These are phyloP conservation scores for Achatina immaculata DNA, from an alignment of 1,140 invertebrate species.

Conservation along the genomic window DNA sequence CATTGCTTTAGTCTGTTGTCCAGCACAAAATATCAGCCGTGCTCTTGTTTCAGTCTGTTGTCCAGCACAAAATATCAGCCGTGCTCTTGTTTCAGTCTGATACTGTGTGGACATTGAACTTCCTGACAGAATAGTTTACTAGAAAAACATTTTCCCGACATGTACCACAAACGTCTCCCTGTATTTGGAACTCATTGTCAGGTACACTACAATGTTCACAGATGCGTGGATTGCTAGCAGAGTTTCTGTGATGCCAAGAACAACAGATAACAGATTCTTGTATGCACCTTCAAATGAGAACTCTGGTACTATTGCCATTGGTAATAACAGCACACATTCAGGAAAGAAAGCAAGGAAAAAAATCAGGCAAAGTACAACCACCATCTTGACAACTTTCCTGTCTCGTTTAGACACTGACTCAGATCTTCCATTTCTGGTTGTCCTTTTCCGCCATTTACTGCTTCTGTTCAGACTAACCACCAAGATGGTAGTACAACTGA, in stretches of 20 bases:
- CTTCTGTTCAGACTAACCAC: background rate
- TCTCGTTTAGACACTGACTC: background rate
- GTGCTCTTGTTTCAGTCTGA: too few relatives aligned
- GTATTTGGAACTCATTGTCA: slow-evolving; percentile 1
- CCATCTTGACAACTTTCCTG: background rate
- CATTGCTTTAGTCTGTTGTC: too few relatives aligned
- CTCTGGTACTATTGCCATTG: background rate
- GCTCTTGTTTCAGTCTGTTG: too few relatives aligned
- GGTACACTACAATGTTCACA: slow-evolving; percentile 6
- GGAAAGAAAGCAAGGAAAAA: background rate
- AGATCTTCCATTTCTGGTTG: background rate
- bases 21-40: too few relatives aligned
- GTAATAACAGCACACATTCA: background rate
- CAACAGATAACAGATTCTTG: background rate
- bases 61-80: too few relatives aligned
- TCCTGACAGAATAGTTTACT: too few relatives aligned
- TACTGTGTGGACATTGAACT: too few relatives aligned
- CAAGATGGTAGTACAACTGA: background rate
- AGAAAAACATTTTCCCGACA: too few relatives aligned
- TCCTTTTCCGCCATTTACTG: background rate
- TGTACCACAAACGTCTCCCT: background rate
- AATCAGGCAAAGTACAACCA: background rate
- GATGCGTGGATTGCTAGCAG: background rate
- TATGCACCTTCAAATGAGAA: background rate
- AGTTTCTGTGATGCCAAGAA: background rate